Base-by-base conservation (phyloP, 2,797 vertebrate species). In the Pyrocephalus nanus region DNA sequence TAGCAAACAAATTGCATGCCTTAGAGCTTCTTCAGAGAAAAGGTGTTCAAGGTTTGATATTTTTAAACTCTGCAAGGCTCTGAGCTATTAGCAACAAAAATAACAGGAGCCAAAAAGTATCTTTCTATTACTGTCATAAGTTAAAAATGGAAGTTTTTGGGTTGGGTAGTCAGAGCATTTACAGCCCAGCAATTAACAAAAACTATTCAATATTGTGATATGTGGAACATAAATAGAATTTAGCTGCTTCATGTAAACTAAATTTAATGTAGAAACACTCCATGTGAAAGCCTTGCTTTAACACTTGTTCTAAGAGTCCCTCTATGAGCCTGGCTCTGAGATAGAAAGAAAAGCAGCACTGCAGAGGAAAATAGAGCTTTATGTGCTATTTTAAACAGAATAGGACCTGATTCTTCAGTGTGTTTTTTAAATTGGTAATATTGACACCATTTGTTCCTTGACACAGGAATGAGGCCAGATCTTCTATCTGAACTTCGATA, bases 21-120 rank as follows among this genome's bases (percentile, higher is more conserved):
- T 95, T 90, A 61, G 32, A 96, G 58, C 42, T 74, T 91, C 72
- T 88, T 93, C 62, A 90, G 36, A 88, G 25, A 42, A 81, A 92
- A 73, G 60, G 45, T 80, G 40, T 36, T 87, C 73, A 73, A 86
- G 71, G 53, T 23, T 78, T 72, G 69, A 29, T 93, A 72, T 87
- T 89, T 93, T 91, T 85, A 92, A 87, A 81, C 60, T 62, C 72
- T 48, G 23, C 43, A 74, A 85, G 38, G 77, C 57, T 90, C 23
- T 87, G 62, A 57, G 54, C 57, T 73, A 62, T 70, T 54, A 53
- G 12, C 45, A 88, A 91, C n/a, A 83, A 88, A 91, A 89, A 42
- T 30, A 88, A 34, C 18, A 61, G 17, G 40, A 91, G 29, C 6
- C 25, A 72, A 79, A 80, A 87, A 22, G 10, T 9, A 40, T 40